Evolutionary conservation across 2,113 vertebrate species (phyloP), one percentile per base, ranked within the genome.

Genomic region (Furnarius figulus): DNA sequence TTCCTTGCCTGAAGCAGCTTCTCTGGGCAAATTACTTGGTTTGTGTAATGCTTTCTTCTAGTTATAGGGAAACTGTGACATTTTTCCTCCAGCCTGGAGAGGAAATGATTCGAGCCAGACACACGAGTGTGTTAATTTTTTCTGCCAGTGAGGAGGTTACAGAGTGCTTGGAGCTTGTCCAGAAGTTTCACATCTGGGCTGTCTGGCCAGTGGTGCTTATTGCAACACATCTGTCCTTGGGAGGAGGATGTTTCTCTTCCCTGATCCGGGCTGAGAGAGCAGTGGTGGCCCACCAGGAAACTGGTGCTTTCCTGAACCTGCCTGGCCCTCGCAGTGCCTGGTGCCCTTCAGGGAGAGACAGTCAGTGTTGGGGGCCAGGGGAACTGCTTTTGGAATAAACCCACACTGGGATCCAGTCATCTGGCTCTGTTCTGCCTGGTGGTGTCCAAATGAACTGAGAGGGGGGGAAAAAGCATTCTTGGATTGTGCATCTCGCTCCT

Each of bases 191-290:
- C 47, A 49, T 83, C 59, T 5, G 25, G 71, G 50, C 50, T 0
- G 3, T 50, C 76, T 40, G 0, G 0, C 55, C 63, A 30, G 31
- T 1, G 27, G 71, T 5, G 53, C 67, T 74, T 5, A 8, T 30
- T 92, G 18, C 79, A 88, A 68, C 7, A 7, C 47, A 28, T 77
- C 86, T 53, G 72, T 49, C 82, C 85, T 47, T 39, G 35, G 28
- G 91, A 91, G 89, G 74, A 66, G 42, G 55, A n/a, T 5, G 1
- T 56, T 90, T 4, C 78, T 47, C 52, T 61, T 66, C 62, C 82
- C 37, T 39, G 2, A 16, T 18, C 33, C 3, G 4, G 74, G 39
- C 0, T 0, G 3, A 33, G 40, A 14, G 66, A 47, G 1, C 7
- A n/a, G 71, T 1, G 5, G 35, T 55, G 70, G 6, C 2, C 15